Evolutionary conservation across 2,113 vertebrate genomes (phyloP), one percentile per base, ranked within the genome.

Genomic region (Sander vitreus): DNA sequence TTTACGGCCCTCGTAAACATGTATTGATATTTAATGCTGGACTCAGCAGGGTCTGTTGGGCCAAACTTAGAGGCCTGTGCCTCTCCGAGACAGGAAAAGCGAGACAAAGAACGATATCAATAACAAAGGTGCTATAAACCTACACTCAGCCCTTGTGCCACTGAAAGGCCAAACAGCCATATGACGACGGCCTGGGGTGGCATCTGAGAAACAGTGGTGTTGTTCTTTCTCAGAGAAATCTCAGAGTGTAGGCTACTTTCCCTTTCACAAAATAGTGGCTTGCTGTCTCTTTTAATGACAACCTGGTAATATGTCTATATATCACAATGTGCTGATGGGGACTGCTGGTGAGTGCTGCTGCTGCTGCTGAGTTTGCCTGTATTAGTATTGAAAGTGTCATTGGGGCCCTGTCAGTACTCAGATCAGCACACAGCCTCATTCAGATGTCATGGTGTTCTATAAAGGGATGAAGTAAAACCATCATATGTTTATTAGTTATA

Each of bases 21-120:
- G 92, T 89, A 94, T 95, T 95, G 91, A 95, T 94, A 94, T 95
- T 94, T 93, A 94, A 93, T 88, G 87, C 76, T 36, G 81, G 73
- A 43, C 92, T 89, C 93, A 93, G 93, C 87, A 85, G 67, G 76
- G 14, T 65, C 70, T 76, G 59, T 21, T 6, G 66, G 71, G 70
- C 74, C 53, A 45, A 74, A 77, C 45, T 86, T 76, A 89, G 73
- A 85, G 78, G 87, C 70, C 84, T 23, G 81, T 2, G 57, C 50
- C 54, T 89, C 64, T 72, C 36, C 1, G 13, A 80, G 76, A 88
- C 80, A 88, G 78, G 84, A 93, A 87, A 86, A 84, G 73, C 54
- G 36, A 76, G 72, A 85, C 69, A 91, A 89, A 92, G 86, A 91
- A 85, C 43, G 53, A 87, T 86, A 86, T 87, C 78, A 90, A 91